Evolutionary conservation across 2,888 invertebrate genomes (phyloP).

Genomic region (Erebia aethiops): DNA sequence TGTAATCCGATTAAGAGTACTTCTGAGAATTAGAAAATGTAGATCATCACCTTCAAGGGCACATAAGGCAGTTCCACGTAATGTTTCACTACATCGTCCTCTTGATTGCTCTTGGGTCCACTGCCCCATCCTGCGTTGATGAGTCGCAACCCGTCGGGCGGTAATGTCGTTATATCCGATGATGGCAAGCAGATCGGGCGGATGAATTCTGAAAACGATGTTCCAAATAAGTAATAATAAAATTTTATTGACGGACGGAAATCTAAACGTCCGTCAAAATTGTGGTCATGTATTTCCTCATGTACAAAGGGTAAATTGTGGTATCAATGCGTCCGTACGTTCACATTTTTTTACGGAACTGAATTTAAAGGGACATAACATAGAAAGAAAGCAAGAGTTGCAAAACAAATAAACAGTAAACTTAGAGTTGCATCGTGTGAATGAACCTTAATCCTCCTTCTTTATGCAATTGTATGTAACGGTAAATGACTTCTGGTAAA

Average conservation of each 20-base stretch:
- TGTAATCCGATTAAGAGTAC: not conserved
- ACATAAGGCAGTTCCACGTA: constrained; percentile 47
- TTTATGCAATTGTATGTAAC: too few species aligned
- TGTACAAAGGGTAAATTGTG: too few species aligned
- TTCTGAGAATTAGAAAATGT: not conserved
- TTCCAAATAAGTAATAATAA: not conserved
- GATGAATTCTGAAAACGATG: constrained; percentile 52
- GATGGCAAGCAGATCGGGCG: constrained; percentile 55
- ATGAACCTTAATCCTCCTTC: too few species aligned
- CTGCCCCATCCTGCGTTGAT: constrained; percentile 74
- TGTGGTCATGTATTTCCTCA: too few species aligned
- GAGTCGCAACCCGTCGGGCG: constrained; percentile 45
- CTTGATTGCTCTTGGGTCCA: constrained; percentile 52
- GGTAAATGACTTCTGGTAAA: too few species aligned
- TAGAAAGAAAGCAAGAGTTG: too few species aligned
- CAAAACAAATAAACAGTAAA: too few species aligned
- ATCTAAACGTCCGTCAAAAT: not conserved
- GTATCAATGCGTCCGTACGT: too few species aligned
- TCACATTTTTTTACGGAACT: too few species aligned
- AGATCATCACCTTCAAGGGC: constrained; percentile 35
- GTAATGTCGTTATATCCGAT: constrained; percentile 43
- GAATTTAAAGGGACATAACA: too few species aligned
- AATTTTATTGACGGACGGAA: not conserved
- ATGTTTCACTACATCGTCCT: constrained; percentile 51
- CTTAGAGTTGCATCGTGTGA: too few species aligned